Evolutionary conservation across 2,113 vertebrate genomes (phyloP).

Genomic region (Chaetorhynchus papuensis): DNA sequence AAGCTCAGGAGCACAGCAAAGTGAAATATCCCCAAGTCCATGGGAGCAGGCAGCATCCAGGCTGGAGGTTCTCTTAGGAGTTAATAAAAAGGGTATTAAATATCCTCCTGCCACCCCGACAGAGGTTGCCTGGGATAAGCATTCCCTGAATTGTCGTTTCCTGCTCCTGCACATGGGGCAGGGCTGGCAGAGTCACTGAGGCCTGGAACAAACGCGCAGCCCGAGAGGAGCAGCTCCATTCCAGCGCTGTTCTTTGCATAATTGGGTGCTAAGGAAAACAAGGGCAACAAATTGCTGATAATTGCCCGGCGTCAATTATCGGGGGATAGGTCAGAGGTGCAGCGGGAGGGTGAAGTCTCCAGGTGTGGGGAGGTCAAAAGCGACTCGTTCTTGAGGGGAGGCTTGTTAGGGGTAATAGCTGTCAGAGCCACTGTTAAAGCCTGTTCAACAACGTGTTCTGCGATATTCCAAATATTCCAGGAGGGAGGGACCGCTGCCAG

Average conservation of each 20-base stretch:
- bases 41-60: not conserved
- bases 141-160: not conserved
- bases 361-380: constrained; percentile 79
- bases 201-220: not conserved
- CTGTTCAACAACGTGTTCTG: not conserved
- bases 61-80: not conserved
- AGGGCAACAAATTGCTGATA: constrained; percentile 84
- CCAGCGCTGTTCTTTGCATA: constrained; percentile 63
- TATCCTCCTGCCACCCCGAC: not conserved
- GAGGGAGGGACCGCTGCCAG: not conserved
- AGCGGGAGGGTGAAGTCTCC: constrained; percentile 66
- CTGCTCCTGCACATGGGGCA: not conserved
- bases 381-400: constrained; percentile 22
- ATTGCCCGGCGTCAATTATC: constrained; percentile 76
- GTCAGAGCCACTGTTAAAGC: constrained; percentile 19
- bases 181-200: not conserved
- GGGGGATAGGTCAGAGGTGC: constrained; percentile 72
- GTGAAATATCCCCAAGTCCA: not conserved
- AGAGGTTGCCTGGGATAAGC: not conserved
- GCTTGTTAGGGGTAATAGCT: constrained; percentile 40
- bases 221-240: not conserved
- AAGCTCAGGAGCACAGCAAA: not conserved
- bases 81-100: not conserved
- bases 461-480: not conserved
- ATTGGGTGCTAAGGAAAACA: constrained; percentile 85